Evolutionary conservation across 1,140 invertebrate genomes (phyloP).

Genomic region (Asobara japonica): DNA sequence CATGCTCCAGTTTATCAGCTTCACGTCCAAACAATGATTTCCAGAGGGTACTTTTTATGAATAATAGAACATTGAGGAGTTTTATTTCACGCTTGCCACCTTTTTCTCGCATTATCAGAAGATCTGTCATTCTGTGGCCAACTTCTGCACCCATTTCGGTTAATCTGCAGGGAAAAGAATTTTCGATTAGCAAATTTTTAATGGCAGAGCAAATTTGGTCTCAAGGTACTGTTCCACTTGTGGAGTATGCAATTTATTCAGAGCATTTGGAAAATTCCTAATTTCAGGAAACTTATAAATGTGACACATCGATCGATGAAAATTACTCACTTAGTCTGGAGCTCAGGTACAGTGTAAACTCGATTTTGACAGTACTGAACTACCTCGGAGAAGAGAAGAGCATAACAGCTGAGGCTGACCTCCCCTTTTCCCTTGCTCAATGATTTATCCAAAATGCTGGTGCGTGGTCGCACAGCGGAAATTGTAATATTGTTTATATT

Average conservation of each 20-base stretch:
- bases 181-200: background rate
- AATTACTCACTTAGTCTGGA: conserved; percentile 93
- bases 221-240: too few species aligned
- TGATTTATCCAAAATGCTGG: conserved; percentile 91
- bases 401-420: conserved; percentile 92
- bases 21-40: conserved; percentile 98
- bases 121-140: conserved; percentile 90
- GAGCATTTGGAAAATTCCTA: background rate
- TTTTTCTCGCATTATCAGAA: conserved; percentile 93
- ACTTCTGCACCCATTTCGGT: conserved; percentile 95
- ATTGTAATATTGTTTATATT: conserved; percentile 62
- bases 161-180: conserved; percentile 71
- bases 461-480: conserved; percentile 71
- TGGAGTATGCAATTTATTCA: background rate
- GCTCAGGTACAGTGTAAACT: conserved; percentile 92
- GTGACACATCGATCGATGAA: too few species aligned
- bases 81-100: conserved; percentile 96
- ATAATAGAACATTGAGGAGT: conserved; percentile 92
- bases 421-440: conserved; percentile 92
- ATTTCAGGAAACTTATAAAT: background rate
- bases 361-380: conserved; percentile 98
- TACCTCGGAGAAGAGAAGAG: conserved; percentile 96
- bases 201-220: too few species aligned
- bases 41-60: conserved; percentile 97
- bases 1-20: conserved; percentile 98